These are phyloP conservation scores for Potamarius usumacintae DNA, from an alignment of 2,113 vertebrate species.

Conservation along the genomic window DNA sequence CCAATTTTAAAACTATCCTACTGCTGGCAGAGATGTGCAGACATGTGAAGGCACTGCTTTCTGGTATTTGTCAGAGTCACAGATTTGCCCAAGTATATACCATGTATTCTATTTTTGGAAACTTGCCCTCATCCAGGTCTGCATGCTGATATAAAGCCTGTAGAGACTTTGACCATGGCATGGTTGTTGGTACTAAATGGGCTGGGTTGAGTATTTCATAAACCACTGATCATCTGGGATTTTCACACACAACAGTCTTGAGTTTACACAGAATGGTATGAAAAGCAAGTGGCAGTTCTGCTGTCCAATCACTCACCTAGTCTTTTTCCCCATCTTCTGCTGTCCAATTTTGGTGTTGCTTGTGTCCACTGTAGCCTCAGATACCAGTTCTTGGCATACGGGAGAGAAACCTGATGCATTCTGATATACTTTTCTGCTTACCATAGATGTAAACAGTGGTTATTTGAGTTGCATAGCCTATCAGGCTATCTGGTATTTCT, in stretches of 20 bases:
- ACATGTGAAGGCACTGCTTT: background rate
- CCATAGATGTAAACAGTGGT: background rate
- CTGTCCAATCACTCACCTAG: background rate
- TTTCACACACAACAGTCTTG: background rate
- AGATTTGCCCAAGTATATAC: background rate
- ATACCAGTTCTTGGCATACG: background rate
- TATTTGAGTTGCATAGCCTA: background rate
- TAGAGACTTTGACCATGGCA: background rate
- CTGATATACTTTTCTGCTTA: background rate
- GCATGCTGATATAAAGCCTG: background rate
- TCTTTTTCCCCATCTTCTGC: background rate
- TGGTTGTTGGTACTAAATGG: background rate
- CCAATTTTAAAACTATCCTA: background rate
- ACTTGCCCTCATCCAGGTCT: background rate
- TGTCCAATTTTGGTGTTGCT: background rate
- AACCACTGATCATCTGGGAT: background rate
- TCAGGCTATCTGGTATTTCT: background rate
- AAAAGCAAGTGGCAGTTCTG: background rate
- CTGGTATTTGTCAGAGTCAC: background rate
- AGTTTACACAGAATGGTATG: background rate
- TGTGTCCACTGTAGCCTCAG: background rate
- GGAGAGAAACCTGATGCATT: background rate
- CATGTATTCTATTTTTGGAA: background rate
- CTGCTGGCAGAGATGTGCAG: background rate
- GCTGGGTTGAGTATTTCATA: background rate